These are phyloP conservation scores for Harmothoe impar DNA, from an alignment of 2,888 invertebrate genomes.

Conservation along the genomic window DNA sequence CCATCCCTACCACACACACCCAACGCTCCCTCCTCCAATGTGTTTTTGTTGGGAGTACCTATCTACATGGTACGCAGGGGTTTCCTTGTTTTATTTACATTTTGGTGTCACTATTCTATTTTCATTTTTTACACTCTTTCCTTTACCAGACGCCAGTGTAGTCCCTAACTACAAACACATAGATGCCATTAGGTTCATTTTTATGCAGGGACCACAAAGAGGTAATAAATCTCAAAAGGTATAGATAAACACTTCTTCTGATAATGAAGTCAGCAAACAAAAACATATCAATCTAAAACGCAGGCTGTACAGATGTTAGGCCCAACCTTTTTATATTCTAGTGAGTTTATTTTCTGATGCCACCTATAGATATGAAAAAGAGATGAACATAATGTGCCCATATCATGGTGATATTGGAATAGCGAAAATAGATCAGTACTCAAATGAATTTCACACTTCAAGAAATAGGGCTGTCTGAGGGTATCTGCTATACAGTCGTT, in stretches of 20 bases:
- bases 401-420: not conserved
- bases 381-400: not conserved
- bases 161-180: not conserved
- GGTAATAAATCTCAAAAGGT: not conserved
- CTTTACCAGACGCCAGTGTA: not conserved
- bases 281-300: not conserved
- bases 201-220: not conserved
- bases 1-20: not conserved
- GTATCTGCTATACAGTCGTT: not conserved
- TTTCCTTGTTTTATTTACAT: not conserved
- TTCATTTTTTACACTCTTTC: not conserved
- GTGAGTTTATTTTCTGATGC: too few species aligned
- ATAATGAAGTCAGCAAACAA: not conserved
- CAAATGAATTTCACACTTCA: conserved; percentile 2
- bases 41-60: not conserved
- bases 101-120: not conserved
- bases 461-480: not conserved
- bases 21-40: not conserved
- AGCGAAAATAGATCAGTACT: not conserved
- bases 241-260: conserved; percentile 3
- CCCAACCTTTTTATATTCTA: too few species aligned
- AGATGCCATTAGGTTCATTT: conserved; percentile 12
- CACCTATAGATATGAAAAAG: not conserved
- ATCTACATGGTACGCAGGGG: not conserved
- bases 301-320: too few species aligned